phyloP scores from a whole-genome alignment of 2,888 invertebrate species.

The Volucella inflata region DNA sequence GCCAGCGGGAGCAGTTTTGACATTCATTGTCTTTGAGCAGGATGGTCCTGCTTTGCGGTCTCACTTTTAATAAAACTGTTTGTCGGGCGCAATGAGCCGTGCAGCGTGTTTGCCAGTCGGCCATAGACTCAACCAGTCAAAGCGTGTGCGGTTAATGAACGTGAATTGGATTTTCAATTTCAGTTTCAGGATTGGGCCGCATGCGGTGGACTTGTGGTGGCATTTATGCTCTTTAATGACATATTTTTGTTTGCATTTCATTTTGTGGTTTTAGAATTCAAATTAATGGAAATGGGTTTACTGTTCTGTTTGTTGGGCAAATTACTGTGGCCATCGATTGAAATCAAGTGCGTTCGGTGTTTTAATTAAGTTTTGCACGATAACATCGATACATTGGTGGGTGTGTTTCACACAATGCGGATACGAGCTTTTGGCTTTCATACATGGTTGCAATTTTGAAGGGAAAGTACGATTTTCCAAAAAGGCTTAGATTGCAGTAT shows the following conservation, averaged over 20 bases:
- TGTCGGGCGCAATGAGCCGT: constrained; percentile 17
- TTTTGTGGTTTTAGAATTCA: constrained; percentile 55
- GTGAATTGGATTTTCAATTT: constrained; percentile 47
- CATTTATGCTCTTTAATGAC: constrained; percentile 63
- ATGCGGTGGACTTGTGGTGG: constrained; percentile 25
- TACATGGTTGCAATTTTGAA: too few species aligned
- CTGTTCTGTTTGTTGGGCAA: constrained; percentile 48
- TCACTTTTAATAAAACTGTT: constrained; percentile 27
- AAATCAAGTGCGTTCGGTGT: constrained; percentile 31
- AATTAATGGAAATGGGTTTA: constrained; percentile 62
- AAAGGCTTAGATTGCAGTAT: too few species aligned
- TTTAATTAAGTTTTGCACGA: constrained; percentile 46
- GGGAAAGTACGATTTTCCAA: too few species aligned
- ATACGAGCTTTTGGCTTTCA: too few species aligned
- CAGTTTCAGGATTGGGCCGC: neutral
- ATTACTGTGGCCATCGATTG: constrained; percentile 35
- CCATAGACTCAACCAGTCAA: neutral
- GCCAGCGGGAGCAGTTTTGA: constrained; percentile 1
- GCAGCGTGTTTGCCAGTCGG: neutral
- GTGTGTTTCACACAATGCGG: neutral
- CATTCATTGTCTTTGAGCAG: neutral
- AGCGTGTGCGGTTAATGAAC: constrained; percentile 46
- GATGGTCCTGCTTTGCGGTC: constrained; percentile 55
- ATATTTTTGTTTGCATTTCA: constrained; percentile 57
- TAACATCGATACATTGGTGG: neutral